These are phyloP conservation scores for Glyphotaelius pellucidus DNA, from an alignment of 2,888 invertebrate genomes.

Conservation along the genomic window DNA sequence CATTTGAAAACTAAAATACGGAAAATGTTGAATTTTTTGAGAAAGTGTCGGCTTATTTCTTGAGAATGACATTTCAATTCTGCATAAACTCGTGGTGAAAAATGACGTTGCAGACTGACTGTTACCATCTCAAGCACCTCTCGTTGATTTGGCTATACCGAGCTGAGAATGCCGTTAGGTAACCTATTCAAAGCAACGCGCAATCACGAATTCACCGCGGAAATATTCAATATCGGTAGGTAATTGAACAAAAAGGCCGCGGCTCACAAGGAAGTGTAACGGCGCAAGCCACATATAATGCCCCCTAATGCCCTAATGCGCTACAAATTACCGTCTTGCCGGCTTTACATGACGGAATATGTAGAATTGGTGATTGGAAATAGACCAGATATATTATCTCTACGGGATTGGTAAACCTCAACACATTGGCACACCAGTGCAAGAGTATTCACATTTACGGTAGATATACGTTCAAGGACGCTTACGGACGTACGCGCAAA, in stretches of 20 bases:
- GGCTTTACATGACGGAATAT: background rate
- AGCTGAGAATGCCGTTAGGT: background rate
- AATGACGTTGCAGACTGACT: no score
- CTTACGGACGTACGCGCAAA: no score
- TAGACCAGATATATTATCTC: background rate
- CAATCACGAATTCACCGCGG: slow-evolving; percentile 10
- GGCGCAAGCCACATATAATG: background rate
- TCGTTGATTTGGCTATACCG: background rate
- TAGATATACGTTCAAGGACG: background rate
- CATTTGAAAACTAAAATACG: no score
- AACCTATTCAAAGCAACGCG: slow-evolving; percentile 15
- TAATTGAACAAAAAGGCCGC: slow-evolving; percentile 13
- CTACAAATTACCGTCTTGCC: background rate
- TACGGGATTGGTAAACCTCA: background rate
- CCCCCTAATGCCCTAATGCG: background rate
- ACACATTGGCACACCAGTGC: background rate
- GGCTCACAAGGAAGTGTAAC: background rate
- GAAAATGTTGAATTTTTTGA: no score
- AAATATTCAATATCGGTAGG: slow-evolving; percentile 8
- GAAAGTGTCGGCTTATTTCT: no score
- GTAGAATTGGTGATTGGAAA: background rate
- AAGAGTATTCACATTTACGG: background rate
- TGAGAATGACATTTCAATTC: no score
- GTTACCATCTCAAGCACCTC: background rate
- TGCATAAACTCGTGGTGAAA: no score